phyloP scores from a whole-genome alignment of 2,888 invertebrate genomes.

The Agrotis clavis region DNA sequence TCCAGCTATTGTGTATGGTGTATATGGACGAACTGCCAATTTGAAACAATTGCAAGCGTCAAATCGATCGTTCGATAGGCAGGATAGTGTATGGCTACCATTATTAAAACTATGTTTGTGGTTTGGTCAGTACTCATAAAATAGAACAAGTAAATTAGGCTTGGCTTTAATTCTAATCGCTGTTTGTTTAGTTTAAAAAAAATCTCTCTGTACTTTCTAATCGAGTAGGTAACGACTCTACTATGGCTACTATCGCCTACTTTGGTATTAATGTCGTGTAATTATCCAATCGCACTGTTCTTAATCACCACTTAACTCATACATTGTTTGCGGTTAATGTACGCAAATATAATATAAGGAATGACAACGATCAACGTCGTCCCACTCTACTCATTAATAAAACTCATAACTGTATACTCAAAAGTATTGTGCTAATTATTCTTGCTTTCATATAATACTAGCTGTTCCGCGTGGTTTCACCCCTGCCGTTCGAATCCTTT shows the following conservation, averaged over 20 bases:
- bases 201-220: not conserved
- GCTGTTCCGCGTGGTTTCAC: not conserved
- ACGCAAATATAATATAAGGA: too few species aligned
- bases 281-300: not conserved
- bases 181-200: not conserved
- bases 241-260: not conserved
- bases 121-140: not conserved
- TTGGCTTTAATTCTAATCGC: not conserved
- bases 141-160: not conserved
- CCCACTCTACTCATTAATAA: not conserved
- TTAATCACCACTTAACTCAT: not conserved
- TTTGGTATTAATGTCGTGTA: conserved; percentile 14
- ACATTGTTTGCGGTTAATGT: conserved; percentile 12
- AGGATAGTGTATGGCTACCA: too few species aligned
- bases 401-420: conserved; percentile 2
- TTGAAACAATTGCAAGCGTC: too few species aligned
- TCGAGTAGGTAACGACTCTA: not conserved
- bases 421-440: not conserved
- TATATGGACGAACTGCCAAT: too few species aligned
- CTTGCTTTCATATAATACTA: not conserved
- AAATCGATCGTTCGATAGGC: too few species aligned
- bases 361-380: too few species aligned
- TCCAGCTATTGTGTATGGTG: too few species aligned
- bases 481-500: too few species aligned
- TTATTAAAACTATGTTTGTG: not conserved